Base-by-base conservation (phyloP, 2,797 vertebrate genomes). In the Gambusia yucatana region DNA sequence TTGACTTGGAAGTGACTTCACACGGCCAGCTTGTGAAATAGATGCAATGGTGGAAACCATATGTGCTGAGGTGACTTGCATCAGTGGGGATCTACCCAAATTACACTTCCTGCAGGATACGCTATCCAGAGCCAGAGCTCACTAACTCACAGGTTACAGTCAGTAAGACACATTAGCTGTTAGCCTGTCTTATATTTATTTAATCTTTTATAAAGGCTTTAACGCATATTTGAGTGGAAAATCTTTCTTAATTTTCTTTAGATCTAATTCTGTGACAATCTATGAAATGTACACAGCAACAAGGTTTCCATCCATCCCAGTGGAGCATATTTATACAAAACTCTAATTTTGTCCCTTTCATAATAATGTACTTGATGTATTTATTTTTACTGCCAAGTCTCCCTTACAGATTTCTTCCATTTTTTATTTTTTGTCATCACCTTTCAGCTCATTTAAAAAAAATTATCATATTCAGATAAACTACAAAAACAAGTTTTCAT, bases 1-100 rank as follows among this genome's bases (percentile, higher is more conserved):
- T 97, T 97, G 93, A 87, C 89, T 97, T 97, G 96, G 97, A 96
- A 63, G 72, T 39, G 41, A 95, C 95, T 96, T 96, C 95, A 96
- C 92, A 95, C 84, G 91, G 93, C 70, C 6, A 82, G 86, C 87
- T 88, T 87, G 83, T 83, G 88, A 84, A 89, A 93, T 91, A 84
- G 73, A 91, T 81, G 77, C 75, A 44, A 83, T 63, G 83, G 90
- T 87, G 91, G 87, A 94, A 85, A 87, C 85, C 93, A 90, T 94
- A 94, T 93, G 95, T 86, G 86, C 90, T 91, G 91, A 92, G 86
- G 92, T 93, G 96, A 82, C 93, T 82, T 36, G 91, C 82, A 61
- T 91, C 93, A 87, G 82, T 76, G 76, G 84, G 78, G 82, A 86
- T 89, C 84, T 61, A 80, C 73, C 82, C 22, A 76, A 84, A 86